Percentiles rank a stretch among this genome's conserved stretches.
phyloP scores from a whole-genome alignment of 2,113 vertebrate genomes.

The Taxidea taxus region DNA sequence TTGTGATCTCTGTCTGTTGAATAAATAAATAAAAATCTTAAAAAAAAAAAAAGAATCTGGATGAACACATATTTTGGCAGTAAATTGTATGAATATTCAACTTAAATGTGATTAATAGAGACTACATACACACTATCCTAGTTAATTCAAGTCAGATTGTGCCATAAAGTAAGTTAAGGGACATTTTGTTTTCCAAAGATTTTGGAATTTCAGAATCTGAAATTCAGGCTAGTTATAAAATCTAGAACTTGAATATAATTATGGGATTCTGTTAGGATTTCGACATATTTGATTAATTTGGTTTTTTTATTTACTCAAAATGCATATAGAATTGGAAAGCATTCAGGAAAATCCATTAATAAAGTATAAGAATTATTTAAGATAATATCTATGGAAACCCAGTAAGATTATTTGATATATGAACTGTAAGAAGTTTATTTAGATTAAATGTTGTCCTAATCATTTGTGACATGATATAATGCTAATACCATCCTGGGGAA shows the following conservation, averaged over 20 bases:
- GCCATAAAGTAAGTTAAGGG: neutral
- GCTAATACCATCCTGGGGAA: neutral
- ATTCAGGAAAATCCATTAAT: neutral
- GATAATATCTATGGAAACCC: neutral
- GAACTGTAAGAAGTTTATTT: neutral
- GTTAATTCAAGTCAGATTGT: neutral
- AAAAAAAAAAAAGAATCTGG: neutral
- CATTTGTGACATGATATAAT: neutral
- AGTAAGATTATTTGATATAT: neutral
- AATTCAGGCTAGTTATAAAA: neutral
- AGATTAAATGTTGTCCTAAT: neutral
- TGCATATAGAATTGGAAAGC: neutral
- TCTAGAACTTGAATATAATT: neutral
- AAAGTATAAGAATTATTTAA: neutral
- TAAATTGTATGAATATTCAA: neutral
- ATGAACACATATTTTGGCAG: neutral
- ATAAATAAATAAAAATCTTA: no score
- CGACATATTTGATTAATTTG: neutral
- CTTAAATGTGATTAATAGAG: neutral
- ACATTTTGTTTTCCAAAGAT: neutral
- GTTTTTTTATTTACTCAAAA: neutral
- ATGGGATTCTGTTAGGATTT: neutral
- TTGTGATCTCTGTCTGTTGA: no score
- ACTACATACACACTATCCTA: neutral
- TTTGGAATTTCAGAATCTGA: neutral